Conservation (phyloP, 1,140 invertebrate species). For the Trichogramma pretiosum region DNA sequence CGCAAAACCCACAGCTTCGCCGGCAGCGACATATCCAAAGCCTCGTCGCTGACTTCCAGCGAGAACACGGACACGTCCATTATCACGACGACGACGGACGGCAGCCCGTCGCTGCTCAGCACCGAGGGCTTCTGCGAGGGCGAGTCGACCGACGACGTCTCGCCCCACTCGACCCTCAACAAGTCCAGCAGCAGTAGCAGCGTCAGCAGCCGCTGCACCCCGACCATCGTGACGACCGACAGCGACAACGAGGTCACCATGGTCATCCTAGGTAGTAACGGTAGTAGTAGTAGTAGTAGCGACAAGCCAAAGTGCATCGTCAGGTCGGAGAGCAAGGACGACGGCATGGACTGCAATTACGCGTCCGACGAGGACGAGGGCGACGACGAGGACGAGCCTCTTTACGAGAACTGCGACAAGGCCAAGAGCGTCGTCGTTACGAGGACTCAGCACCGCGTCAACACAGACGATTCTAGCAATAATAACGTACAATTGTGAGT, state of each 20-base stretch:
- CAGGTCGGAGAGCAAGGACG: slow-evolving; percentile 37
- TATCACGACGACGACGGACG: slow-evolving; percentile 36
- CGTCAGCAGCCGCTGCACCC: slow-evolving; percentile 23
- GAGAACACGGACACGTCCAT: slow-evolving; percentile 40
- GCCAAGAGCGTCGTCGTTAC: slow-evolving; percentile 25
- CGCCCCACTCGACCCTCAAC: slow-evolving; percentile 35
- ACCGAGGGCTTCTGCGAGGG: slow-evolving; percentile 43
- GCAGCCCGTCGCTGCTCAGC: slow-evolving; percentile 38
- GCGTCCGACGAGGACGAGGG: slow-evolving; percentile 37
- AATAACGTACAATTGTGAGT: slow-evolving; percentile 24
- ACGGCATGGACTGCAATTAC: slow-evolving; percentile 40
- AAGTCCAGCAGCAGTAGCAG: too few species aligned
- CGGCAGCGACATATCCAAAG: slow-evolving; percentile 42
- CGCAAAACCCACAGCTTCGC: slow-evolving; percentile 41
- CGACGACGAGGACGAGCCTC: slow-evolving; percentile 29
- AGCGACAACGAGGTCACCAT: slow-evolving; percentile 27
- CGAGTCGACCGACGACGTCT: slow-evolving; percentile 37
- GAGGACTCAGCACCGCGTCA: slow-evolving; percentile 19
- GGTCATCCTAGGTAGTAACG: slow-evolving; percentile 8
- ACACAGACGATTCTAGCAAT: slow-evolving; percentile 21
- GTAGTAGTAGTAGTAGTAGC: slow-evolving; percentile 7
- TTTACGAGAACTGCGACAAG: slow-evolving; percentile 35
- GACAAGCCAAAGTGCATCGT: slow-evolving; percentile 27
- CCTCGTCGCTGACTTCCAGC: slow-evolving; percentile 38
- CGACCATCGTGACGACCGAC: slow-evolving; percentile 27